Percentiles rank a stretch among this genome's conserved stretches.
Conservation (phyloP, 2,797 vertebrate genomes). For the Pangasius macronema region DNA sequence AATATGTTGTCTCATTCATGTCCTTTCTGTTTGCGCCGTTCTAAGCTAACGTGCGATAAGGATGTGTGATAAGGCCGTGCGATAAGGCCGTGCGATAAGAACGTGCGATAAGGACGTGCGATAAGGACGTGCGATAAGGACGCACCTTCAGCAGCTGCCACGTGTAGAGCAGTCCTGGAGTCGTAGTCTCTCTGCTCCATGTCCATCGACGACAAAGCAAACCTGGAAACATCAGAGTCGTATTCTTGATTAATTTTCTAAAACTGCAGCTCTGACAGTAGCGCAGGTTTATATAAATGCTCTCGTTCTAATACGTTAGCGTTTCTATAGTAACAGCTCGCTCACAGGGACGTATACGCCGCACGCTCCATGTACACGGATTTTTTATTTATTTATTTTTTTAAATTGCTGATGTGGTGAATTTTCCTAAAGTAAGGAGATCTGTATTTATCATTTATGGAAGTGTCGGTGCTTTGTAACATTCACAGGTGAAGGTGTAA, state of each 20-base stretch:
- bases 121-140: not conserved
- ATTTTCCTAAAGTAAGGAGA: too few relatives aligned
- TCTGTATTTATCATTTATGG: too few relatives aligned
- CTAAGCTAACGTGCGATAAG: too few relatives aligned
- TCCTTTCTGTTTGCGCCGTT: not conserved
- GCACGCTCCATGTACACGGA: too few relatives aligned
- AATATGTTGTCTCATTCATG: not conserved
- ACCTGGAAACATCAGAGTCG: slow-evolving; percentile 72
- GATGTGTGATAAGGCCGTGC: not conserved
- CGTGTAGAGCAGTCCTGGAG: slow-evolving; percentile 92
- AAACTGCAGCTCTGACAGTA: not conserved
- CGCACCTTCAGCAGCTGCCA: slow-evolving; percentile 93
- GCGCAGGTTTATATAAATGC: not conserved
- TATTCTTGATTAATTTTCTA: not conserved
- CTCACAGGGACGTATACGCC: not conserved
- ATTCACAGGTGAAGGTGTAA: too few relatives aligned
- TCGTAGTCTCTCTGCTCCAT: slow-evolving; percentile 99
- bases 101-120: not conserved
- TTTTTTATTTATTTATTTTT: too few relatives aligned
- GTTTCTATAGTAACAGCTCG: not conserved
- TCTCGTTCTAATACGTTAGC: not conserved
- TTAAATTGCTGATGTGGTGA: too few relatives aligned
- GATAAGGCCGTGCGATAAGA: not conserved
- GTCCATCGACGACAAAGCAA: slow-evolving; percentile 97
- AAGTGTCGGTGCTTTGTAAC: too few relatives aligned